phyloP scores from a whole-genome alignment of 2,797 vertebrate species.

The Parauchenoglanis ngamensis region DNA sequence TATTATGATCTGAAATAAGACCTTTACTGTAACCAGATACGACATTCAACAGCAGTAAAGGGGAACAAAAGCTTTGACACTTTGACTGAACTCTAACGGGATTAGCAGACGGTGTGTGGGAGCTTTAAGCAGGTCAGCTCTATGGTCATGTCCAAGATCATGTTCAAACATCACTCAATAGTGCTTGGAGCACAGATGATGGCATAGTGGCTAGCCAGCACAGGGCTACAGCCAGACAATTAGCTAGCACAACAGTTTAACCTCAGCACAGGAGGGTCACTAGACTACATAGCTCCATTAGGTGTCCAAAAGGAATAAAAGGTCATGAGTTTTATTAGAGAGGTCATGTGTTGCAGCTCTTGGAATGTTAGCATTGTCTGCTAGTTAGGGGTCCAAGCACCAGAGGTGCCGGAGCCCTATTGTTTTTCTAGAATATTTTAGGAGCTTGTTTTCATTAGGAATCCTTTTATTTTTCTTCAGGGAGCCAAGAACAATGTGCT shows the following conservation, averaged over 20 bases:
- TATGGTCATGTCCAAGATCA: conserved; percentile 46
- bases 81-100: not conserved
- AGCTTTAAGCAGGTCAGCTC: conserved; percentile 27
- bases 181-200: conserved; percentile 49
- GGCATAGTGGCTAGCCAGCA: conserved; percentile 56
- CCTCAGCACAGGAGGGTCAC: conserved; percentile 36
- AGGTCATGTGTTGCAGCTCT: not conserved
- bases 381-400: not conserved
- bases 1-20: not conserved
- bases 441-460: not conserved
- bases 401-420: not conserved
- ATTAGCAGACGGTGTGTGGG: conserved; percentile 2
- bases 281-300: not conserved
- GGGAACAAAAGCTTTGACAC: conserved; percentile 36
- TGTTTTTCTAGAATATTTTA: not conserved
- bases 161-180: conserved; percentile 67
- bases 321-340: not conserved
- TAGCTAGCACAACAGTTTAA: conserved; percentile 56
- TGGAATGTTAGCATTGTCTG: not conserved
- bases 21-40: not conserved
- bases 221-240: conserved; percentile 31
- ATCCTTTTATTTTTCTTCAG: not conserved
- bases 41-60: not conserved
- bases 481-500: not conserved
- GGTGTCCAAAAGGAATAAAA: not conserved